Percentiles rank a stretch among this genome's conserved stretches.
Conservation (phyloP, 2,797 vertebrate genomes). For the Steatocranus sp. region DNA sequence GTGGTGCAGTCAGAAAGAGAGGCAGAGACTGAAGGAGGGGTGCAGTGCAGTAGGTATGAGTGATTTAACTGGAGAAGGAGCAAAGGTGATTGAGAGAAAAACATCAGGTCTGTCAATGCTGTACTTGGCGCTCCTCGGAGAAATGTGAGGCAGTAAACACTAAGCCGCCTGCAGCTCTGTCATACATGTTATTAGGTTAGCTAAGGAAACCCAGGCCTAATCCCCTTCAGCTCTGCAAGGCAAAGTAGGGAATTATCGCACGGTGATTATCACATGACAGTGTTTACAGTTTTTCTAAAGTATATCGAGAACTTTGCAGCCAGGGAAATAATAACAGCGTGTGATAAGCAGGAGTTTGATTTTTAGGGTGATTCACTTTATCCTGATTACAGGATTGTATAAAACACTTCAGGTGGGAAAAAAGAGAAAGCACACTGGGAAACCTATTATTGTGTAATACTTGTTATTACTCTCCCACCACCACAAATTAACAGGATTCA, state of each 20-base stretch:
- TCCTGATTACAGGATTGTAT: conserved; percentile 13
- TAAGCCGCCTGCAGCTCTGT: conserved; percentile 63
- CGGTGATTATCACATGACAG: conserved; percentile 42
- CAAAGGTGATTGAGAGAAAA: conserved; percentile 48
- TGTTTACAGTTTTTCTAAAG: conserved; percentile 46
- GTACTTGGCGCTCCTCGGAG: conserved; percentile 32
- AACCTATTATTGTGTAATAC: conserved; percentile 30
- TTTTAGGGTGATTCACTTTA: conserved; percentile 13
- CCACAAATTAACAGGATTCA: conserved; percentile 51
- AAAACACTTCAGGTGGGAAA: neutral
- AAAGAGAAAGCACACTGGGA: neutral
- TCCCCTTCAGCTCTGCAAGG: conserved; percentile 58
- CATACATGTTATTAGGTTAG: conserved; percentile 64
- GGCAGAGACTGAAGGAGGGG: neutral
- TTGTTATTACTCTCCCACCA: conserved; percentile 25
- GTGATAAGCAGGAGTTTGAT: conserved; percentile 20
- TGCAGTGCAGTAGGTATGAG: conserved; percentile 38
- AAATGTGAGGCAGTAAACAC: conserved; percentile 59
- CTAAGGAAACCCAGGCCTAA: conserved; percentile 57
- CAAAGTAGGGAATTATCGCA: conserved; percentile 38
- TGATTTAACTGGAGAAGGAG: conserved; percentile 40
- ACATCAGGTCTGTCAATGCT: conserved; percentile 22
- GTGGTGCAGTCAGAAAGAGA: conserved; percentile 15
- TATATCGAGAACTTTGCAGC: conserved; percentile 25
- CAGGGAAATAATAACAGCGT: neutral